These are phyloP conservation scores for Pentalonia nigronervosa DNA, from an alignment of 1,140 invertebrate genomes.

Conservation along the genomic window DNA sequence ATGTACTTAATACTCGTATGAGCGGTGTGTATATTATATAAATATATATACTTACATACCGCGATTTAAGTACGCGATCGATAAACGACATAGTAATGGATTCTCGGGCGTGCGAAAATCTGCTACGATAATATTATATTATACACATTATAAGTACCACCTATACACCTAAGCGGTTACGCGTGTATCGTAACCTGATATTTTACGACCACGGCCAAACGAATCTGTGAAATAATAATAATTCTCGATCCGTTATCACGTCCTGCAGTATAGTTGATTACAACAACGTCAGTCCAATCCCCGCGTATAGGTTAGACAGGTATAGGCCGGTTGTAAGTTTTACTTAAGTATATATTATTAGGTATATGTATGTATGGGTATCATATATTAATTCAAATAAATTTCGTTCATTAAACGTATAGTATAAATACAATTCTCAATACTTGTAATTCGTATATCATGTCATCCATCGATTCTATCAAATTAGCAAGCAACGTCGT, in stretches of 20 bases:
- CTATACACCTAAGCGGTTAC: no score
- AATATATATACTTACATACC: neutral
- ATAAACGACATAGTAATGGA: slow-evolving; percentile 26
- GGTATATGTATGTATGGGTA: neutral
- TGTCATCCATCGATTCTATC: neutral
- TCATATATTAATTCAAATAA: neutral
- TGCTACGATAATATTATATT: neutral
- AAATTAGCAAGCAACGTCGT: no score
- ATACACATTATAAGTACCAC: no score
- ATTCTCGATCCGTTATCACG: neutral
- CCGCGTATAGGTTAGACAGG: no score
- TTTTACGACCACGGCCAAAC: neutral
- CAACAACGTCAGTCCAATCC: neutral
- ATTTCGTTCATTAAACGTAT: neutral
- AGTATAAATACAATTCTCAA: neutral
- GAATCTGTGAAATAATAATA: neutral
- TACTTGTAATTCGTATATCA: neutral
- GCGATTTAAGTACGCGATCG: neutral
- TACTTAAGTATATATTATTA: neutral
- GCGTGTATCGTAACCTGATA: neutral
- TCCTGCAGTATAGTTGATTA: neutral
- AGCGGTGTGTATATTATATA: neutral
- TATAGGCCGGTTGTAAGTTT: no score
- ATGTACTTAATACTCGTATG: slow-evolving; percentile 4
- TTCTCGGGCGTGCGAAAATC: neutral